A percentile compares a stretch with the other conserved stretches of the same genome.
phyloP scores from a whole-genome alignment of 2,797 vertebrate species.

The Anguilla megastoma region DNA sequence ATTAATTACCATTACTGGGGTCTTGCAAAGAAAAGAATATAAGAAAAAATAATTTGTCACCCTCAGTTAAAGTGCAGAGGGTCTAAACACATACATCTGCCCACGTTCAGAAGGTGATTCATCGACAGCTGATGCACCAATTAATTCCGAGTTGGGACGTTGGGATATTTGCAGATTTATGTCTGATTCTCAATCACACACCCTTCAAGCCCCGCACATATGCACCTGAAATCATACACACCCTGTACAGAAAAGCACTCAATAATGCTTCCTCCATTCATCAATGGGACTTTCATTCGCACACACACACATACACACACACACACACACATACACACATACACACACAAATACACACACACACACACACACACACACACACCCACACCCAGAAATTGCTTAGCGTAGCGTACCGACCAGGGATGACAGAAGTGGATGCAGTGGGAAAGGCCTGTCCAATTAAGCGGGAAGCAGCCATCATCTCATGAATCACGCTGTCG shows the following conservation, averaged over 20 bases:
- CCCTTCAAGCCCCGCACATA: background rate
- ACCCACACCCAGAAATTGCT: background rate
- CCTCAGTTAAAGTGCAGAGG: background rate
- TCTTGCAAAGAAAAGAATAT: background rate
- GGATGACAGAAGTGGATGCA: background rate
- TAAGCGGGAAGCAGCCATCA: background rate
- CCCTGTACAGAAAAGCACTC: background rate
- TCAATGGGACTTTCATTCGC: background rate
- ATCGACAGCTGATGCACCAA: background rate
- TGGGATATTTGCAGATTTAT: background rate
- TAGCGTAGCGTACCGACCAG: background rate
- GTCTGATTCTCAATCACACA: background rate
- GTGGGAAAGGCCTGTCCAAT: slow-evolving; percentile 5
- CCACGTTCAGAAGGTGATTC: background rate
- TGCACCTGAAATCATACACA: background rate
- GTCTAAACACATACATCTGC: background rate
- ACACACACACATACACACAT: background rate
- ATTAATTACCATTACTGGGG: background rate
- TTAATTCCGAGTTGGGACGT: background rate
- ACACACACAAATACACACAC: no score
- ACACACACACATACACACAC: background rate
- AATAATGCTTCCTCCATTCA: background rate
- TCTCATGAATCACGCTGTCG: slow-evolving; percentile 18
- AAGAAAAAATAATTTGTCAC: background rate
- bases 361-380: background rate